Evolutionary conservation across 2,113 vertebrate species (phyloP).

Genomic region (Laticauda colubrina): DNA sequence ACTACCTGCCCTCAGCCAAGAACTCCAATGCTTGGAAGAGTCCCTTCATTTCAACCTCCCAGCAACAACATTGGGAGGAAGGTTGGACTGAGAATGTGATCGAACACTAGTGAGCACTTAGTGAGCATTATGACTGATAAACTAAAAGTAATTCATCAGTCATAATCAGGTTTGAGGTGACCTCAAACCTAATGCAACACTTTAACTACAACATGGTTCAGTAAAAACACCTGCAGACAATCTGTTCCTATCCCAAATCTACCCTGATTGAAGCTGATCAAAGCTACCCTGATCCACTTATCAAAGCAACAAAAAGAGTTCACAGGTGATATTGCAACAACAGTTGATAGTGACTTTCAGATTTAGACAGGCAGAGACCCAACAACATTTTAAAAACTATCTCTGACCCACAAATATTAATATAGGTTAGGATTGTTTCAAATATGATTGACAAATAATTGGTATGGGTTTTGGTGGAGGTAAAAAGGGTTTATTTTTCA

Average conservation of each 20-base stretch:
- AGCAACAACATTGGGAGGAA: background rate
- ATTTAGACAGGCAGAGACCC: background rate
- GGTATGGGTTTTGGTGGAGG: background rate
- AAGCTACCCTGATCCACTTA: background rate
- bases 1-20: background rate
- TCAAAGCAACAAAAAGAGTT: background rate
- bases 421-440: background rate
- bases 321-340: background rate
- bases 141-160: no score
- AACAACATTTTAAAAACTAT: background rate
- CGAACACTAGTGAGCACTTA: background rate
- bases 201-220: background rate
- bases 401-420: background rate
- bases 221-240: background rate
- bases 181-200: no score
- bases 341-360: background rate
- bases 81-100: background rate
- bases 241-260: background rate
- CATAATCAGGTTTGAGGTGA: no score
- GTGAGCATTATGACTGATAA: background rate
- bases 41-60: background rate
- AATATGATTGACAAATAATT: background rate
- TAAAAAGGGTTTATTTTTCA: background rate
- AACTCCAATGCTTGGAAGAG: background rate
- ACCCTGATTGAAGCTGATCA: background rate